A percentile compares a stretch with the other conserved stretches of the same genome.
Evolutionary conservation across 2,888 invertebrate species (phyloP).

Genomic region (Psylliodes chrysocephalus): DNA sequence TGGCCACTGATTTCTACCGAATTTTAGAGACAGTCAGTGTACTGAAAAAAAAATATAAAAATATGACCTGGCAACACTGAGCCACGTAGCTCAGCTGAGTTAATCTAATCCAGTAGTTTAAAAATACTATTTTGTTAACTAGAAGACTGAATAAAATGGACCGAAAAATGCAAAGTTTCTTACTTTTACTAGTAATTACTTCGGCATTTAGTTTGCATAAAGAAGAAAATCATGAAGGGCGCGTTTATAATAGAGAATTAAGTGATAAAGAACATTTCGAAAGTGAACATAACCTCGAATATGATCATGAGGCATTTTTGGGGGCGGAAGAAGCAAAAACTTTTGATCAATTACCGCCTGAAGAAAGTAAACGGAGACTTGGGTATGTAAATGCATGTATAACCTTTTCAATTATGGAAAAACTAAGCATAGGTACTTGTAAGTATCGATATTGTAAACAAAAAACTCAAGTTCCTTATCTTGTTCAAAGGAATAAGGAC

Average conservation of each 20-base stretch:
- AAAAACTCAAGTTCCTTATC: too few species aligned
- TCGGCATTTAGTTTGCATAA: conserved; percentile 73
- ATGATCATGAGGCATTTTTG: conserved; percentile 97
- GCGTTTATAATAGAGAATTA: conserved; percentile 75
- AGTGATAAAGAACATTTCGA: conserved; percentile 84
- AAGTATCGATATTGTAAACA: too few species aligned
- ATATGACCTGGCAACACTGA: too few species aligned
- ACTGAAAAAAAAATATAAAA: too few species aligned
- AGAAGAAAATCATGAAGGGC: conserved; percentile 74
- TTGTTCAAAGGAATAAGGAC: too few species aligned
- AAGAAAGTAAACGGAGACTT: conserved; percentile 91
- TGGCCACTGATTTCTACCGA: too few species aligned
- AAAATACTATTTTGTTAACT: neutral
- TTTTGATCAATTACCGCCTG: conserved; percentile 93
- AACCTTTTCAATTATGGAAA: too few species aligned
- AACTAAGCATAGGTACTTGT: too few species aligned
- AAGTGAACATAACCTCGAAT: conserved; percentile 85
- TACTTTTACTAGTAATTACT: conserved; percentile 38
- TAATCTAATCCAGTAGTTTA: conserved; percentile 3
- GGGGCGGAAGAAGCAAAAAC: conserved; percentile 88
- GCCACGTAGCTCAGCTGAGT: conserved; percentile 31
- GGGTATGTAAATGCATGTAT: conserved; percentile 69
- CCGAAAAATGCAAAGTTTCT: neutral
- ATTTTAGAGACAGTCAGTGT: too few species aligned
- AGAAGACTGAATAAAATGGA: conserved; percentile 16